phyloP scores from a whole-genome alignment of 1,140 invertebrate species.

The Drosophila repleta region DNA sequence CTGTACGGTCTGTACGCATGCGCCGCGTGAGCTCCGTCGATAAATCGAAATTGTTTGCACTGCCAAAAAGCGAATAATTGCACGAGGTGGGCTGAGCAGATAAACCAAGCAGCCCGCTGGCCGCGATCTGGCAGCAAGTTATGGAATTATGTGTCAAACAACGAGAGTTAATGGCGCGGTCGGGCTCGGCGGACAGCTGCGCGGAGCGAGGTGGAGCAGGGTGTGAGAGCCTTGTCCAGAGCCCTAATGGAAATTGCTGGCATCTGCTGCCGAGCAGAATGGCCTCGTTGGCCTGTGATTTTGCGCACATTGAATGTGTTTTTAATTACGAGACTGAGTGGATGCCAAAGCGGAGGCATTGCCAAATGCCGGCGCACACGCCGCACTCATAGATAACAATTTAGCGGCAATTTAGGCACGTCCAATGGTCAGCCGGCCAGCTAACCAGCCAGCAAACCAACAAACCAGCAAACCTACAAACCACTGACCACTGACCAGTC shows the following conservation, averaged over 20 bases:
- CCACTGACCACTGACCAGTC: conserved; percentile 23
- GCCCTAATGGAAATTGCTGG: conserved; percentile 64
- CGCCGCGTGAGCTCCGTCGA: conserved; percentile 76
- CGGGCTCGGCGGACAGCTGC: background rate
- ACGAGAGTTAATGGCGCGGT: conserved; percentile 74
- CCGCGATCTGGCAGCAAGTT: conserved; percentile 58
- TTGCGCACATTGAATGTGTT: conserved; percentile 81
- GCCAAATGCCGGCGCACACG: conserved; percentile 72
- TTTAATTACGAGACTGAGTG: conserved; percentile 73
- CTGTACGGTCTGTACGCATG: conserved; percentile 53
- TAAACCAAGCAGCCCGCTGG: conserved; percentile 33
- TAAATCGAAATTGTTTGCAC: conserved; percentile 82
- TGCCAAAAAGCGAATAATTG: conserved; percentile 81
- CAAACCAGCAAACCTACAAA: background rate
- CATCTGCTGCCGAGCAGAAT: conserved; percentile 15
- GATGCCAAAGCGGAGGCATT: conserved; percentile 54
- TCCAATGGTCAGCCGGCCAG: conserved; percentile 48
- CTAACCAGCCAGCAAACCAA: background rate
- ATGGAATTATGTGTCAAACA: conserved; percentile 82
- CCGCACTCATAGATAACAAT: conserved; percentile 82
- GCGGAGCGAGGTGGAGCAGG: background rate
- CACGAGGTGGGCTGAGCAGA: conserved; percentile 53
- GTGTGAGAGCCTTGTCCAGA: conserved; percentile 1
- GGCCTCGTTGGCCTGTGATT: conserved; percentile 64
- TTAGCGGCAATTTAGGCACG: conserved; percentile 80